Conservation (phyloP, 2,888 invertebrate genomes). For the Slavum lentiscoides region DNA sequence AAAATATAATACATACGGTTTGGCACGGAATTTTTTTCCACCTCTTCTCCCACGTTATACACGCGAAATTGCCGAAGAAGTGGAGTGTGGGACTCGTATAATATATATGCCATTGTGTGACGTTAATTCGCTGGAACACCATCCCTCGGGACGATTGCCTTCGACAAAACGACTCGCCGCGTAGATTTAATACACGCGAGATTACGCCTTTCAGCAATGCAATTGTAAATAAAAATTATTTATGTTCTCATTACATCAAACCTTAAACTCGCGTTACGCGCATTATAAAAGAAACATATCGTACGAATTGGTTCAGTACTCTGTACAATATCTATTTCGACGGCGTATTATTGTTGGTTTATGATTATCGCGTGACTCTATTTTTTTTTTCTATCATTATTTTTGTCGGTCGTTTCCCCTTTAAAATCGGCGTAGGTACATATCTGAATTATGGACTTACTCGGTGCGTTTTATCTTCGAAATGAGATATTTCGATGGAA, state of each 20-base stretch:
- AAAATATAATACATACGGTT: no score
- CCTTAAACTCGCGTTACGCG: background rate
- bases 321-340: background rate
- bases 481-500: background rate
- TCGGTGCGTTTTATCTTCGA: background rate
- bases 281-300: background rate
- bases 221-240: conserved; percentile 16
- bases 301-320: background rate
- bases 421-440: background rate
- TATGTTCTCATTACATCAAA: conserved; percentile 5
- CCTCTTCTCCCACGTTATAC: no score
- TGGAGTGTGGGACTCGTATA: background rate
- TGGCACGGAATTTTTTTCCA: no score
- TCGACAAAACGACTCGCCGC: background rate
- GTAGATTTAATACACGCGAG: conserved; percentile 11
- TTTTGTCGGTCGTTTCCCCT: background rate
- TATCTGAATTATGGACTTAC: background rate
- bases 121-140: background rate
- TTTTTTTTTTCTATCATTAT: background rate
- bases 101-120: background rate
- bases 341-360: conserved; percentile 1
- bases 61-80: no score
- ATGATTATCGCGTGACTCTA: conserved; percentile 12
- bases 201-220: background rate
- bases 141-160: background rate